Evolutionary conservation across 2,888 invertebrate species (phyloP).

Genomic region (Idaea biselata): DNA sequence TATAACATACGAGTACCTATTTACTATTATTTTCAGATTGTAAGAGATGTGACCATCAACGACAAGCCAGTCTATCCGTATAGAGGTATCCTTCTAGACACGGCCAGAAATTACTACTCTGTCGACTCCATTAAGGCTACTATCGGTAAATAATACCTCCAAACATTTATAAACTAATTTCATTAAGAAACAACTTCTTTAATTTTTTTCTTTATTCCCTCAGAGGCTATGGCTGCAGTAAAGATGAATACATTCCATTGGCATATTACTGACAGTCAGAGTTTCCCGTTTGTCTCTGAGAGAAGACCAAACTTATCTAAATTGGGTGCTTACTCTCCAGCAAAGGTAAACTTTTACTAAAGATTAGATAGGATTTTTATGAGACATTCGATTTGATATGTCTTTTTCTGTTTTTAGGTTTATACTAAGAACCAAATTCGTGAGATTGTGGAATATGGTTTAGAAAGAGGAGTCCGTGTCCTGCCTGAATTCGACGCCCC

Average conservation of each 20-base stretch:
- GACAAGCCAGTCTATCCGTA: slow-evolving; percentile 94
- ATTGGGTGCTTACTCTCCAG: slow-evolving; percentile 89
- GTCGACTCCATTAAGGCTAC: slow-evolving; percentile 87
- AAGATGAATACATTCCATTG: slow-evolving; percentile 97
- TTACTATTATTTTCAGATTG: slow-evolving; percentile 65
- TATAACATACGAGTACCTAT: no score
- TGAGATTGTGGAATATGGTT: slow-evolving; percentile 84
- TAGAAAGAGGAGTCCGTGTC: slow-evolving; percentile 89
- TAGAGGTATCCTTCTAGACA: slow-evolving; percentile 94
- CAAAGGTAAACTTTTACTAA: slow-evolving; percentile 73
- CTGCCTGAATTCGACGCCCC: slow-evolving; percentile 96
- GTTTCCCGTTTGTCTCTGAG: slow-evolving; percentile 92
- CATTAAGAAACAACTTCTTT: neutral
- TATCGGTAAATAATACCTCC: slow-evolving; percentile 71
- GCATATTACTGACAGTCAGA: slow-evolving; percentile 96
- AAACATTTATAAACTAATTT: neutral
- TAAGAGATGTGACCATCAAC: slow-evolving; percentile 80
- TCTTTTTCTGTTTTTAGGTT: slow-evolving; percentile 48
- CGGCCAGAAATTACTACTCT: slow-evolving; percentile 91
- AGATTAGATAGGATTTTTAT: slow-evolving; percentile 9
- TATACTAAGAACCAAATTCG: slow-evolving; percentile 79
- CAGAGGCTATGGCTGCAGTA: slow-evolving; percentile 93
- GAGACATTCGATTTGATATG: slow-evolving; percentile 11
- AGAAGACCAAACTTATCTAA: slow-evolving; percentile 86
- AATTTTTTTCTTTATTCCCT: slow-evolving; percentile 5